A percentile compares a stretch with the other conserved stretches of the same genome.
phyloP scores from a whole-genome alignment of 2,888 invertebrate genomes.

The Luperina nickerlii region DNA sequence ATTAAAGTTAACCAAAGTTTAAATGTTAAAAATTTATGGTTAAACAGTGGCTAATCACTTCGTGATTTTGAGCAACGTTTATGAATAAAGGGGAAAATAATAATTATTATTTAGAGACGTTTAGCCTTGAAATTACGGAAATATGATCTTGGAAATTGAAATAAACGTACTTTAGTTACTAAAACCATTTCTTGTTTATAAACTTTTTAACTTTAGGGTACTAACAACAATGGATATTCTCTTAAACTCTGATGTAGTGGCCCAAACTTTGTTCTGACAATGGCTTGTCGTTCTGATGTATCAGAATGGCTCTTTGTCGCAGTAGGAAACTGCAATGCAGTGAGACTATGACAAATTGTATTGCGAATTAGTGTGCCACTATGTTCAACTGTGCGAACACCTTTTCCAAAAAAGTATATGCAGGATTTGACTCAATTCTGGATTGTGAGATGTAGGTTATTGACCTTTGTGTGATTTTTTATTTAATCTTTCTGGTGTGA shows the following conservation, averaged over 20 bases:
- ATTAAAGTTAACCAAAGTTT: no score
- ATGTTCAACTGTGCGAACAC: slow-evolving; percentile 35
- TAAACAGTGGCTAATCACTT: no score
- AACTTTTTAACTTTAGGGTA: not conserved
- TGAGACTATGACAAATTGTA: slow-evolving; percentile 67
- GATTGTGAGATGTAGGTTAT: no score
- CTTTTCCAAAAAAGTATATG: slow-evolving; percentile 32
- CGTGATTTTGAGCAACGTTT: no score
- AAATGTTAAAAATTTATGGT: no score
- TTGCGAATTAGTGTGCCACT: slow-evolving; percentile 58
- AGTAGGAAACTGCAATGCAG: slow-evolving; percentile 74
- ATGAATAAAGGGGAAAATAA: no score
- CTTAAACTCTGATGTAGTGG: slow-evolving; percentile 48
- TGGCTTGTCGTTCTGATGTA: slow-evolving; percentile 70
- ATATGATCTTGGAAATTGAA: not conserved
- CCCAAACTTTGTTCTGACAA: slow-evolving; percentile 60
- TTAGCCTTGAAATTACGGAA: not conserved
- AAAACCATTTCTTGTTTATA: not conserved
- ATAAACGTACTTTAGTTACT: not conserved
- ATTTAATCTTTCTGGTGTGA: not conserved
- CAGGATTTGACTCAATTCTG: slow-evolving; percentile 9
- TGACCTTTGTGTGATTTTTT: not conserved
- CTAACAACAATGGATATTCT: slow-evolving; percentile 5
- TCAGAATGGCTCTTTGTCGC: slow-evolving; percentile 72
- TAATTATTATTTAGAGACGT: not conserved